Evolutionary conservation across 2,113 vertebrate species (phyloP), one percentile per base, ranked within the genome.

Genomic region (Colinus virginianus): DNA sequence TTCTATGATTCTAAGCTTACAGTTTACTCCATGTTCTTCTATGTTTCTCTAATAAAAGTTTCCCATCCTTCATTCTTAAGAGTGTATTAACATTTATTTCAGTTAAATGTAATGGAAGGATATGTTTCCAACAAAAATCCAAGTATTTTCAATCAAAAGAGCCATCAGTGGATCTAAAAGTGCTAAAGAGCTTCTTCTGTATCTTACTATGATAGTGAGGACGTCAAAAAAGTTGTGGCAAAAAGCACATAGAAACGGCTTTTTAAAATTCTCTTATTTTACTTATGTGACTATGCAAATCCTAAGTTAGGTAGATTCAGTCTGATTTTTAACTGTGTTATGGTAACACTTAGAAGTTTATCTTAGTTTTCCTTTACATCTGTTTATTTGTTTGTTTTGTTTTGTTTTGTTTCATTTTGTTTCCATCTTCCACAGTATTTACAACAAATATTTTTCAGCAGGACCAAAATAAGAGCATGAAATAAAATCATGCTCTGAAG

Each of bases 381-480:
- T 51, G 48, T 28, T 58, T 67, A 23, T 17, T 53, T 53, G 51
- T 53, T 55, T 53, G 51, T 40, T 40, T 43, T 43, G 43, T 17
- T 43, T 43, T 43, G 43, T 43, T 64, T 22, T 51, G 22, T 90
- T 88, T 87, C 30, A 15, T 43, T 64, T 22, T 51, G 22, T 90
- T 88, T 87, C 30, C 13, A 26, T 58, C n/a, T 68, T 63, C 38
- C 19, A 13, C 22, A 34, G 11, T 9, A n/a, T 32, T 59, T 61
- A 21, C 0, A 70, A 45, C 4, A 79, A 77, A 56, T 0, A 0
- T 6, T 82, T 85, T 68, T 72, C 43, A 72, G 32, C 48, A 56
- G 25, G 87, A 36, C 7, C 3, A 36, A 55, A 51, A 51, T 28
- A 51, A 51, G 49, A 51, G 49, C 49, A 7, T 51, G 30, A 77